phyloP scores from a whole-genome alignment of 2,888 invertebrate species.

The Luperina testacea region DNA sequence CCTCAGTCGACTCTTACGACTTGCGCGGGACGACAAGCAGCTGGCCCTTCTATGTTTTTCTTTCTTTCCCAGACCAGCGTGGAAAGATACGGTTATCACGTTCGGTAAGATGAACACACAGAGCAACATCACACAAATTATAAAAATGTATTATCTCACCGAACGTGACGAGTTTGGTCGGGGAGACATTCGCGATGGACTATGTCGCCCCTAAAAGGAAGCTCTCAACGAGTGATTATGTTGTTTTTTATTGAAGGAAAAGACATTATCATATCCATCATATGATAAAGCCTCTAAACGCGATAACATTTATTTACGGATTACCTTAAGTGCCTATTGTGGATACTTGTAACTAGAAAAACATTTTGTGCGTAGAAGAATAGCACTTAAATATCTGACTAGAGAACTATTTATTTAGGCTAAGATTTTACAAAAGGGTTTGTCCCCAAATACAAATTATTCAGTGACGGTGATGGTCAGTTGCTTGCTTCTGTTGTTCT shows the following conservation, averaged over 20 bases:
- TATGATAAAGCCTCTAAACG: conserved; percentile 24
- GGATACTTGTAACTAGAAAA: conserved; percentile 9
- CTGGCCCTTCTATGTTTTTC: conserved; percentile 65
- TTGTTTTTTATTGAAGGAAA: conserved; percentile 35
- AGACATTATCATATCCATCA: conserved; percentile 49
- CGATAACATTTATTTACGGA: conserved; percentile 20
- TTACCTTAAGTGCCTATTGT: conserved; percentile 31
- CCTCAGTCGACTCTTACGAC: conserved; percentile 68
- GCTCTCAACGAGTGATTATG: conserved; percentile 58
- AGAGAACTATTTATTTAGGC: conserved; percentile 1
- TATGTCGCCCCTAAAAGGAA: conserved; percentile 42
- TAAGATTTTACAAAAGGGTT: not conserved
- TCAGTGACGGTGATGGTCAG: conserved; percentile 95
- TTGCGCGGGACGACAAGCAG: conserved; percentile 66
- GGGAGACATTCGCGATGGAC: conserved; percentile 41
- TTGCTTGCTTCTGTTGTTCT: conserved; percentile 98
- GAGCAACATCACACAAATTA: conserved; percentile 4
- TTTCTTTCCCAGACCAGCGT: conserved; percentile 66
- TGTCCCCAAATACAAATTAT: conserved; percentile 73
- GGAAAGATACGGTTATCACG: conserved; percentile 49
- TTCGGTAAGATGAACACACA: conserved; percentile 29
- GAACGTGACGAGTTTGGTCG: conserved; percentile 37
- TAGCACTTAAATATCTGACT: conserved; percentile 26
- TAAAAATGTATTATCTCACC: conserved; percentile 20
- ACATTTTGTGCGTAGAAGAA: conserved; percentile 10